Evolutionary conservation across 2,888 invertebrate genomes (phyloP).

Genomic region (Zaprionus bogoriensis): DNA sequence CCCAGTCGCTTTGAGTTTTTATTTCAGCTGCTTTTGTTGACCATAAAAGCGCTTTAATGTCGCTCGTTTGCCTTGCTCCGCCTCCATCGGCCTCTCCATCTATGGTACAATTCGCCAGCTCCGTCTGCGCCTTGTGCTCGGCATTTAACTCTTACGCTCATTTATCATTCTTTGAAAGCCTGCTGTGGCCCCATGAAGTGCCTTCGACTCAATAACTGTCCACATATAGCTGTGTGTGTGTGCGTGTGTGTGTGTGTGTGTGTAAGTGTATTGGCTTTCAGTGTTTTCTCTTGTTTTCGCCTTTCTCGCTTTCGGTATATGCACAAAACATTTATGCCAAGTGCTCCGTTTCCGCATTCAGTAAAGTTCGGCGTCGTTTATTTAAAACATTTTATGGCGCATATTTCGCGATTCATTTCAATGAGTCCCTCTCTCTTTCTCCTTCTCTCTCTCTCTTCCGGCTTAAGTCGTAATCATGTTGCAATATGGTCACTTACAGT

Average conservation of each 20-base stretch:
- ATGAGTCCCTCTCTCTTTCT: constrained; percentile 24
- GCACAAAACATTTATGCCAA: constrained; percentile 57
- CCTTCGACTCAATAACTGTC: constrained; percentile 22
- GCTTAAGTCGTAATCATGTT: constrained; percentile 56
- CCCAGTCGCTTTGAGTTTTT: constrained; percentile 23
- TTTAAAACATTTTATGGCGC: constrained; percentile 67
- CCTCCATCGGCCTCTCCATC: not conserved
- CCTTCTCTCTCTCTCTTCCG: not conserved
- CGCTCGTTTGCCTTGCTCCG: constrained; percentile 54
- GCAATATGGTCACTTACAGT: constrained; percentile 65
- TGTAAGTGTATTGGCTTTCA: constrained; percentile 29
- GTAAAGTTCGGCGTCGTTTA: constrained; percentile 58
- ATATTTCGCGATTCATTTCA: constrained; percentile 64
- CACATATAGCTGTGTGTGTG: constrained; percentile 13
- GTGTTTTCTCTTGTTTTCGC: constrained; percentile 3
- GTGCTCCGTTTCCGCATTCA: constrained; percentile 36
- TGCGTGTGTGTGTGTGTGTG: constrained; percentile 7
- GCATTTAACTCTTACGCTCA: constrained; percentile 72
- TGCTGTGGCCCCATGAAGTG: constrained; percentile 45
- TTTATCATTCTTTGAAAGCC: constrained; percentile 71
- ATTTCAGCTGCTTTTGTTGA: constrained; percentile 51
- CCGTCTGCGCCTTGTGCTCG: constrained; percentile 33
- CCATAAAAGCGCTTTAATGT: constrained; percentile 72
- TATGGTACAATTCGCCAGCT: not conserved
- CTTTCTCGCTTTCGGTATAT: constrained; percentile 9